A percentile compares a stretch with the other conserved stretches of the same genome.
phyloP scores from a whole-genome alignment of 2,113 vertebrate species.

The Dissostichus mawsoni region DNA sequence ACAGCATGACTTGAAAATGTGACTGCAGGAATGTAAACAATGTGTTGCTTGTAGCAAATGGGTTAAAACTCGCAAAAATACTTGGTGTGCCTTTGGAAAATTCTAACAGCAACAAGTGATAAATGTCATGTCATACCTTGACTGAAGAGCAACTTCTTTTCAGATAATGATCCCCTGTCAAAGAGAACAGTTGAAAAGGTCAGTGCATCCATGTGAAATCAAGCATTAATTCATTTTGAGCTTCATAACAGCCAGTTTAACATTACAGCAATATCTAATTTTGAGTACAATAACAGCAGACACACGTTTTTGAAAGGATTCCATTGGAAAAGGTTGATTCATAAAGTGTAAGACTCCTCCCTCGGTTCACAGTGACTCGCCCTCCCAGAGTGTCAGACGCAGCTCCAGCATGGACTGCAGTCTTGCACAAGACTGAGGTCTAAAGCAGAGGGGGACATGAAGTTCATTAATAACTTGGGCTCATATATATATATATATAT shows the following conservation, averaged over 20 bases:
- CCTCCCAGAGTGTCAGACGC: constrained; percentile 85
- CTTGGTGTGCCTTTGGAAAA: neutral
- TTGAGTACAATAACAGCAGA: neutral
- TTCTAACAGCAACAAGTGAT: neutral
- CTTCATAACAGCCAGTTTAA: neutral
- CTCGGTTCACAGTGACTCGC: constrained; percentile 78
- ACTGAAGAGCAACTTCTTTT: constrained; percentile 88
- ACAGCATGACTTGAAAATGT: neutral
- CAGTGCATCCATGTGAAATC: neutral
- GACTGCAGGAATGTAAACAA: constrained; percentile 8
- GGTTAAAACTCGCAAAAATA: neutral
- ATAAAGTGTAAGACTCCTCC: constrained; percentile 87
- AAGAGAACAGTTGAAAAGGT: constrained; percentile 25
- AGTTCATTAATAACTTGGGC: neutral
- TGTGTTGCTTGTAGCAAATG: neutral
- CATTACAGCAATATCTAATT: neutral
- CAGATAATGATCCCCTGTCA: constrained; percentile 88
- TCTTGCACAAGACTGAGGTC: constrained; percentile 91
- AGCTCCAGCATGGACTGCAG: constrained; percentile 87
- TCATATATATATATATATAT: neutral
- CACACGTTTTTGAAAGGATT: constrained; percentile 87
- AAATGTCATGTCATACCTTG: constrained; percentile 78
- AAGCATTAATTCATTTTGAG: neutral
- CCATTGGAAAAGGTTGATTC: constrained; percentile 89
- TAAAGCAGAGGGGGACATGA: constrained; percentile 48